phyloP scores from a whole-genome alignment of 2,113 vertebrate genomes.

The Phylloscopus trochilus region DNA sequence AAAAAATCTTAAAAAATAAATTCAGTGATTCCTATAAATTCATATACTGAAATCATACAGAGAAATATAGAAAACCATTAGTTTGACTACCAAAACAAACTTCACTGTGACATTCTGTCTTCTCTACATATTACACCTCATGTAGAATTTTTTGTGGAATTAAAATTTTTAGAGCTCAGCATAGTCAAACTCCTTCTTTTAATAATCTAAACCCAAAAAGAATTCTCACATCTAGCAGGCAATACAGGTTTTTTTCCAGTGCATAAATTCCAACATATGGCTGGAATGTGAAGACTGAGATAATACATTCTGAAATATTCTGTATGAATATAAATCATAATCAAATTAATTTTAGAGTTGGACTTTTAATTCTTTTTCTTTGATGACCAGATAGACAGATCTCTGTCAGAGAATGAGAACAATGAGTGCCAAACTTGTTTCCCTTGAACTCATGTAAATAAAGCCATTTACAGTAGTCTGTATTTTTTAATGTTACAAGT shows the following conservation, averaged over 20 bases:
- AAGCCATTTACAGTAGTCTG: neutral
- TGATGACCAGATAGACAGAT: neutral
- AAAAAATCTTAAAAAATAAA: neutral
- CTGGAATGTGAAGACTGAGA: neutral
- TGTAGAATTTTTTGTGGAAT: neutral
- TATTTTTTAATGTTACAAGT: neutral
- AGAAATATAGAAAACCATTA: neutral
- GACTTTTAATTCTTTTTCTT: neutral
- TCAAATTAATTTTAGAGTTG: neutral
- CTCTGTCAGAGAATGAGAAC: neutral
- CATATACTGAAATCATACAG: accelerated
- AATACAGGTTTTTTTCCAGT: neutral
- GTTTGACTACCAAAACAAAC: neutral
- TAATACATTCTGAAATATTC: neutral
- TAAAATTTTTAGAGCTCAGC: neutral
- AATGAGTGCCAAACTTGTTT: neutral
- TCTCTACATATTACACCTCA: neutral
- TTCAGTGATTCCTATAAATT: neutral
- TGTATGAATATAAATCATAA: neutral
- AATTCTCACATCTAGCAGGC: neutral
- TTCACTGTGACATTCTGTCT: neutral
- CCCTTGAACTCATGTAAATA: neutral
- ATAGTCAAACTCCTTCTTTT: neutral
- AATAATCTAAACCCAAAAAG: neutral
- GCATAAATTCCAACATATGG: neutral